These are phyloP conservation scores for Boulengeromyrus knoepffleri DNA, from an alignment of 2,113 vertebrate species.

Conservation along the genomic window DNA sequence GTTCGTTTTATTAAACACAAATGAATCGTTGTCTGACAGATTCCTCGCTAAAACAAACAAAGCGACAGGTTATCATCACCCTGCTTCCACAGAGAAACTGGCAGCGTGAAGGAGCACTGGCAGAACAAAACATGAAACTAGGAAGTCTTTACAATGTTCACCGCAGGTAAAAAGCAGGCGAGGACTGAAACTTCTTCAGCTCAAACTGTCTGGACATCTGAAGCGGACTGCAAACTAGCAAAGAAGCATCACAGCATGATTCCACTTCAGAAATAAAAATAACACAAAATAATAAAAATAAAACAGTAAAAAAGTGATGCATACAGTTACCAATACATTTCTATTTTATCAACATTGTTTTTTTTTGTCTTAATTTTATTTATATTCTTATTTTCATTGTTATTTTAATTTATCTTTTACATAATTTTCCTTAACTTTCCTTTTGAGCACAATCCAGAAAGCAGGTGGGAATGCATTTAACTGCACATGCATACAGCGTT, in stretches of 20 bases:
- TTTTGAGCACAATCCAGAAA: not conserved
- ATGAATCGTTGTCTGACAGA: not conserved
- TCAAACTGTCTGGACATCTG: not conserved
- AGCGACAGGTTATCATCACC: not conserved
- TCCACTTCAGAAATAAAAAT: not conserved
- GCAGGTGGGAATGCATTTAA: not conserved
- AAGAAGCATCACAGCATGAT: not conserved
- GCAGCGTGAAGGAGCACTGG: not conserved
- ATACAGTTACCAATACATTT: not conserved
- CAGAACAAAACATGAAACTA: not conserved
- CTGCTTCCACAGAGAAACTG: not conserved
- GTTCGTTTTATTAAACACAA: not conserved
- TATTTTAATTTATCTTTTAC: not conserved
- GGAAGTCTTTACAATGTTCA: not conserved
- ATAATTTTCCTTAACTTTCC: not conserved
- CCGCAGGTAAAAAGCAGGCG: not conserved
- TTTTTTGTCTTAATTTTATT: not conserved
- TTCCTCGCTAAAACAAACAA: not conserved
- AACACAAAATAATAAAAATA: not conserved
- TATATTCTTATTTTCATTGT: not conserved
- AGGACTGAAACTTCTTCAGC: not conserved
- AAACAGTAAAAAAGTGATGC: not conserved
- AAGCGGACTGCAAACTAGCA: not conserved
- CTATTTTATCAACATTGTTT: not conserved
- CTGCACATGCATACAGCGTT: not conserved